Evolutionary conservation across 2,113 vertebrate species (phyloP).

Genomic region (Rhabdomys dilectus): DNA sequence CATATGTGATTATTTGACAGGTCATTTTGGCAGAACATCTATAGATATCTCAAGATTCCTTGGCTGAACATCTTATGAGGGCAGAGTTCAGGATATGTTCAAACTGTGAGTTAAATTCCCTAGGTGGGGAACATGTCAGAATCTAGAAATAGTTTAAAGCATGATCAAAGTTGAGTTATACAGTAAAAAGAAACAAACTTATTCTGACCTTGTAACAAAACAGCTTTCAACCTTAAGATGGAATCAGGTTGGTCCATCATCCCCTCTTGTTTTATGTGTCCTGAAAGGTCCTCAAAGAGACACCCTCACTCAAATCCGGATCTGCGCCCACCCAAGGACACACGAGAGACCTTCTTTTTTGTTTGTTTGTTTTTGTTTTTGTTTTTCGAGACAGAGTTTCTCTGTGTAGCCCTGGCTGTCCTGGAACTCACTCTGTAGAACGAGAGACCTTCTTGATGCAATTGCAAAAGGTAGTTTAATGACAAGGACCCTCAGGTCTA

Average conservation of each 20-base stretch:
- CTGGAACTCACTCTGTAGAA: no score
- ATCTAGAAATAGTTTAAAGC: background rate
- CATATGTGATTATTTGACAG: background rate
- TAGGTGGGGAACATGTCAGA: background rate
- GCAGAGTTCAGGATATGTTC: background rate
- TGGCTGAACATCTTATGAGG: background rate
- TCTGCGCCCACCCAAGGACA: no score
- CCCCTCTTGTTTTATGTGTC: background rate
- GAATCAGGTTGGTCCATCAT: background rate
- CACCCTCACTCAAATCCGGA: no score
- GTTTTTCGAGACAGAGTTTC: no score
- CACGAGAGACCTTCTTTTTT: no score
- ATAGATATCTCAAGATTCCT: background rate
- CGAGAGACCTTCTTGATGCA: no score
- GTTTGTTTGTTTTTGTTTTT: no score
- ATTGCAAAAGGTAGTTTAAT: no score
- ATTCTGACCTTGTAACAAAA: background rate
- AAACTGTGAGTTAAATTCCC: background rate
- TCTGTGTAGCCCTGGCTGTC: no score
- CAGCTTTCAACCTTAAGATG: background rate
- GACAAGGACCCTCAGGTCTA: no score
- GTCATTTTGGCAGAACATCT: background rate
- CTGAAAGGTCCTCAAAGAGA: no score
- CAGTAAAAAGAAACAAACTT: background rate
- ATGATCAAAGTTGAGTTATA: background rate